A percentile compares a stretch with the other conserved stretches of the same genome.
phyloP scores from a whole-genome alignment of 2,888 invertebrate genomes.

The Zaprionus obscuricornis region DNA sequence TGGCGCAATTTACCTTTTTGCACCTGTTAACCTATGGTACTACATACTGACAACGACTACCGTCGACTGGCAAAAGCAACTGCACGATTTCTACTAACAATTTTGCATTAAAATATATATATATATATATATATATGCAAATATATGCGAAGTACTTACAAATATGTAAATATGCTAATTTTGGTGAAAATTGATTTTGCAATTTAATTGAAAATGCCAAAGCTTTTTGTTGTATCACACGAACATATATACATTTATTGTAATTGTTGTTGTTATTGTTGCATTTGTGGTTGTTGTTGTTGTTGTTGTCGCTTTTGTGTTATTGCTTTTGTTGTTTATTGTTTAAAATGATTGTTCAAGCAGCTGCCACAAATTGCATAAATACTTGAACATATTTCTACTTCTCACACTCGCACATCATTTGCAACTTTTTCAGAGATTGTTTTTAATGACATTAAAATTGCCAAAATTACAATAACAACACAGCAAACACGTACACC shows the following conservation, averaged over 20 bases:
- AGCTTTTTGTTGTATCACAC: slow-evolving; percentile 32
- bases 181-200: slow-evolving; percentile 75
- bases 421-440: slow-evolving; percentile 67
- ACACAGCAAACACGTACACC: slow-evolving; percentile 5
- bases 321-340: slow-evolving; percentile 34
- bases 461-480: slow-evolving; percentile 71
- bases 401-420: slow-evolving; percentile 57
- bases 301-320: slow-evolving; percentile 18
- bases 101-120: slow-evolving; percentile 41
- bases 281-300: slow-evolving; percentile 14
- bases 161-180: slow-evolving; percentile 75
- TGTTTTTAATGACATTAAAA: slow-evolving; percentile 76
- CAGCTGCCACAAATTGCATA: slow-evolving; percentile 77
- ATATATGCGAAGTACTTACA: no score
- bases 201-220: slow-evolving; percentile 73
- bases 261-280: slow-evolving; percentile 32
- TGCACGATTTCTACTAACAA: background rate
- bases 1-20: slow-evolving; percentile 71
- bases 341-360: slow-evolving; percentile 59
- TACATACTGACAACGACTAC: background rate
- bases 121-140: no score
- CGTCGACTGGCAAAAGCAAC: no score
- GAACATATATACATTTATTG: slow-evolving; percentile 15
- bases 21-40: slow-evolving; percentile 68
- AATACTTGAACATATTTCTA: slow-evolving; percentile 44